phyloP scores from a whole-genome alignment of 2,888 invertebrate species.

The Eucera pruinosa region DNA sequence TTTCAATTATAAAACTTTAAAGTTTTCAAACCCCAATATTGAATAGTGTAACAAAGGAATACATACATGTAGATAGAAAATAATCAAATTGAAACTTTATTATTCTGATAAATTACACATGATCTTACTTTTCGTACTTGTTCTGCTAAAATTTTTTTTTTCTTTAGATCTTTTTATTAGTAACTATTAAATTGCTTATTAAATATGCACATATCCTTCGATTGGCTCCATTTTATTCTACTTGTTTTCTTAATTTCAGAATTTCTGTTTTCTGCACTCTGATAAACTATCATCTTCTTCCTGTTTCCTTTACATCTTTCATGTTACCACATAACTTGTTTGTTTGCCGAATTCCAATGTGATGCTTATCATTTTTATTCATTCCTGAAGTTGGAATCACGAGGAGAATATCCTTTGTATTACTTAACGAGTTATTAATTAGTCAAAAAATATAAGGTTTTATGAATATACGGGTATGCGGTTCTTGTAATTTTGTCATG shows the following conservation, averaged over 20 bases:
- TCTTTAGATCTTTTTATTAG: not conserved
- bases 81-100: no score
- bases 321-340: slow-evolving; percentile 32
- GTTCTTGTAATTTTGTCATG: not conserved
- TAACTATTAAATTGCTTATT: slow-evolving; percentile 18
- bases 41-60: no score
- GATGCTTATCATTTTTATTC: slow-evolving; percentile 35
- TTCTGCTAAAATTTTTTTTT: no score
- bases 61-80: no score
- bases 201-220: slow-evolving; percentile 1
- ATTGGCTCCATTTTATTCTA: slow-evolving; percentile 2
- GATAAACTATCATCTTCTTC: slow-evolving; percentile 47
- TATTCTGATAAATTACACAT: no score
- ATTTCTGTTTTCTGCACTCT: slow-evolving; percentile 23
- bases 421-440: slow-evolving; percentile 35
- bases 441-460: not conserved
- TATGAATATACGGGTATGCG: not conserved
- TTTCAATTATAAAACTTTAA: no score
- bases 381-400: not conserved
- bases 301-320: slow-evolving; percentile 35
- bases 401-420: slow-evolving; percentile 17
- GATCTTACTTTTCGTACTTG: no score
- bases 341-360: slow-evolving; percentile 28
- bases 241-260: slow-evolving; percentile 47
- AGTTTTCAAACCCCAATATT: no score